These are phyloP conservation scores for Drosophila elegans DNA, from an alignment of 1,140 invertebrate species.

Conservation along the genomic window DNA sequence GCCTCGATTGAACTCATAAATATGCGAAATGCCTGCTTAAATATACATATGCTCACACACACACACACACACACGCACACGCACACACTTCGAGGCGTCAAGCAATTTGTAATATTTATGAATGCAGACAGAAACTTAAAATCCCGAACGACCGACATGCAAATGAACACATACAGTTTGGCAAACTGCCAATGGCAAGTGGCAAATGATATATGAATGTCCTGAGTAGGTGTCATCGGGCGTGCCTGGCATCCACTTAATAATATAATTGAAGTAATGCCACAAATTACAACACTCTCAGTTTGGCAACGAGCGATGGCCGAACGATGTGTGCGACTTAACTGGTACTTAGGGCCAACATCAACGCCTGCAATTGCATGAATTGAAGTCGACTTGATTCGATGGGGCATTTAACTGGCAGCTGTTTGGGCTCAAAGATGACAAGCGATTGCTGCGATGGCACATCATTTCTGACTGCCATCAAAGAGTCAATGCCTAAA, in stretches of 20 bases:
- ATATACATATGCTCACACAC: constrained; percentile 17
- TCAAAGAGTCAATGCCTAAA: constrained; percentile 4
- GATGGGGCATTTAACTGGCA: constrained; percentile 46
- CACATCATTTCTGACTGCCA: constrained; percentile 2
- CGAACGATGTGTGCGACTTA: constrained; percentile 13
- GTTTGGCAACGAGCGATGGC: constrained; percentile 26
- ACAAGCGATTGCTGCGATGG: constrained; percentile 14
- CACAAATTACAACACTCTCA: constrained; percentile 52
- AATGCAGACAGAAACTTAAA: constrained; percentile 53
- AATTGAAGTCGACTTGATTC: constrained; percentile 50
- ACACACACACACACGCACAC: too few relatives aligned
- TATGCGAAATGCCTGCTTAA: constrained; percentile 46
- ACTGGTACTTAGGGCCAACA: constrained; percentile 31
- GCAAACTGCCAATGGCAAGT: constrained; percentile 21
- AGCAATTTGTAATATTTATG: constrained; percentile 59
- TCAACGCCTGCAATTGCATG: constrained; percentile 20
- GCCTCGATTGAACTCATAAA: constrained; percentile 50
- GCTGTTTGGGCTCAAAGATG: constrained; percentile 20
- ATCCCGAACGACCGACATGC: constrained; percentile 35
- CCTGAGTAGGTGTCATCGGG: constrained; percentile 33
- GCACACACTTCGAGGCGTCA: constrained; percentile 37
- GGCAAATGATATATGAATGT: constrained; percentile 43
- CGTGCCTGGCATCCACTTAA: constrained; percentile 53
- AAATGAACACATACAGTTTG: constrained; percentile 46
- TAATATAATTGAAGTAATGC: constrained; percentile 72